These are phyloP conservation scores for Armadillidium nasatum DNA, from an alignment of 1,140 invertebrate genomes.

Conservation along the genomic window DNA sequence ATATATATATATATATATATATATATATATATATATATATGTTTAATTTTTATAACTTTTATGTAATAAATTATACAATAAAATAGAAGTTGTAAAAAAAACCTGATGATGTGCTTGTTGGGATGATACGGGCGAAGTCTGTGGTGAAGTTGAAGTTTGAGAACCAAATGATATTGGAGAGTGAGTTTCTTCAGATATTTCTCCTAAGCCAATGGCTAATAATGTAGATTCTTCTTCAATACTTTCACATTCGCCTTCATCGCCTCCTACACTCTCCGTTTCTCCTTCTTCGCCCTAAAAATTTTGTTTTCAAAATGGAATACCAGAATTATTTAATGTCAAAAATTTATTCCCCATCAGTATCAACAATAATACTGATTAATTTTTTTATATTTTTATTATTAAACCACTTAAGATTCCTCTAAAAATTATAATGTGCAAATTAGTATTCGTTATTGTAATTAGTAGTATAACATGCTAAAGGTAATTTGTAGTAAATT, in stretches of 20 bases:
- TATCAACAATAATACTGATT: too few relatives aligned
- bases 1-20: not conserved
- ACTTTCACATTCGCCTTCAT: constrained; percentile 37
- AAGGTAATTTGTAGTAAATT: too few relatives aligned
- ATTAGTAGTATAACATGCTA: too few relatives aligned
- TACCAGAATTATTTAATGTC: too few relatives aligned
- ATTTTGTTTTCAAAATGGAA: not conserved
- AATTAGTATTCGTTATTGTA: too few relatives aligned
- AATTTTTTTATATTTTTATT: too few relatives aligned
- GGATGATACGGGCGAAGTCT: constrained; percentile 54
- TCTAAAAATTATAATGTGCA: too few relatives aligned
- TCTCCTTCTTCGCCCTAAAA: constrained; percentile 27
- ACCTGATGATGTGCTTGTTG: constrained; percentile 56
- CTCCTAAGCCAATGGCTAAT: constrained; percentile 27
- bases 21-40: not conserved
- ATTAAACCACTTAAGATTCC: too few relatives aligned
- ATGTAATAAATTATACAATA: not conserved
- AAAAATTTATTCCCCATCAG: too few relatives aligned
- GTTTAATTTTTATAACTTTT: not conserved
- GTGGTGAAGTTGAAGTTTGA: constrained; percentile 57
- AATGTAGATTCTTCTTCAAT: constrained; percentile 4
- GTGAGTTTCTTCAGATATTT: constrained; percentile 27
- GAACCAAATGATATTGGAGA: constrained; percentile 45
- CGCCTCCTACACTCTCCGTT: constrained; percentile 33
- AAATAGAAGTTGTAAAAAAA: not conserved